These are phyloP conservation scores for Anagrus nilaparvatae DNA, from an alignment of 1,140 invertebrate genomes.

Conservation along the genomic window DNA sequence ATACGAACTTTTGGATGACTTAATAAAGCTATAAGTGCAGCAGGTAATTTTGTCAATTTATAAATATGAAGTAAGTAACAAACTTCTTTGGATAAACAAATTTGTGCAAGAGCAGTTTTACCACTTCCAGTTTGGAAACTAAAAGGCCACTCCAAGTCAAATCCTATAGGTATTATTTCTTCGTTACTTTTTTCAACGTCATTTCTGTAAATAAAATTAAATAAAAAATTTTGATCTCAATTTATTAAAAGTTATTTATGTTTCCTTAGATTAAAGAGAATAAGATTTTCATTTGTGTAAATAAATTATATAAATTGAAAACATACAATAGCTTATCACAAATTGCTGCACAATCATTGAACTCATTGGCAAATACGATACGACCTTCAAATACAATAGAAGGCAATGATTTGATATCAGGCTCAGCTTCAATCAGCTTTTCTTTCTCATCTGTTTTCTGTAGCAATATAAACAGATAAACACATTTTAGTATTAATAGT, in stretches of 20 bases:
- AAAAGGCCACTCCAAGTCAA: constrained; percentile 57
- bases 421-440: constrained; percentile 9
- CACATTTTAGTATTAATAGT: no score
- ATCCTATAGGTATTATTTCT: constrained; percentile 43
- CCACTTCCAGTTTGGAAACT: constrained; percentile 48
- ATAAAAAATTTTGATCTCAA: constrained; percentile 1
- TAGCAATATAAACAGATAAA: no score
- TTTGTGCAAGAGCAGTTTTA: constrained; percentile 51
- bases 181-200: constrained; percentile 35
- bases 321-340: constrained; percentile 47
- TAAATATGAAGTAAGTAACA: constrained; percentile 51
- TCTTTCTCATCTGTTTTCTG: no score
- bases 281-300: neutral
- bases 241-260: constrained; percentile 1
- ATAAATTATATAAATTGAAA: constrained; percentile 14
- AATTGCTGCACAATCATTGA: constrained; percentile 40
- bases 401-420: constrained; percentile 22
- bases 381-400: constrained; percentile 40
- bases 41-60: constrained; percentile 45
- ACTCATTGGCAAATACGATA: constrained; percentile 43
- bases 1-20: constrained; percentile 48
- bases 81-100: constrained; percentile 40
- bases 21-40: constrained; percentile 42
- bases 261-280: neutral
- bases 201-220: constrained; percentile 29